phyloP scores from a whole-genome alignment of 23 tunicate genomes.

The Trididemnum miniatum region DNA sequence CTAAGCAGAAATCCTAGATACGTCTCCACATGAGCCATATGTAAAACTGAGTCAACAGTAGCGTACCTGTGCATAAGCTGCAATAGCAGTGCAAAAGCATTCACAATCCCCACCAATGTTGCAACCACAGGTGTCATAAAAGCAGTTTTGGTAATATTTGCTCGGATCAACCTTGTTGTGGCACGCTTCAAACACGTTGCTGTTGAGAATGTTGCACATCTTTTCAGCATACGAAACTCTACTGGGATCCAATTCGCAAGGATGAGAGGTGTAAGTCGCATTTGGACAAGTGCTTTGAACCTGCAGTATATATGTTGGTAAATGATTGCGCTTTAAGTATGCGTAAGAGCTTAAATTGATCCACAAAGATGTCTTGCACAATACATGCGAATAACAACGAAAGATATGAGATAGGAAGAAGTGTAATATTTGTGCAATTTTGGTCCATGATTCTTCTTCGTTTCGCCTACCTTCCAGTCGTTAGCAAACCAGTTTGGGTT shows the following conservation, averaged over 20 bases:
- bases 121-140: conserved; percentile 98
- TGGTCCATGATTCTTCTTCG: no score
- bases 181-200: conserved; percentile 82
- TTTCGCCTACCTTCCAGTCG: conserved; percentile 98
- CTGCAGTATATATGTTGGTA: no score
- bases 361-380: no score
- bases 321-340: no score
- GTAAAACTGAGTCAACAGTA: neutral
- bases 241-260: conserved; percentile 67
- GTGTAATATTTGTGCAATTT: no score
- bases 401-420: no score
- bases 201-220: conserved; percentile 81
- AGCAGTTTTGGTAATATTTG: conserved; percentile 72
- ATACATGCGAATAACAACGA: no score
- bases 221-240: conserved; percentile 74
- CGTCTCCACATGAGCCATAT: no score
- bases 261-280: conserved; percentile 32
- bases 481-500: conserved; percentile 74
- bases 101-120: conserved; percentile 97
- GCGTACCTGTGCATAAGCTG: conserved; percentile 91
- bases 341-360: no score
- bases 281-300: conserved; percentile 81
- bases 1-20: no score
- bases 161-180: conserved; percentile 86
- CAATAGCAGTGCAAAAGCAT: conserved; percentile 97